Conservation (phyloP, 2,113 vertebrate genomes). For the Bos indicus region DNA sequence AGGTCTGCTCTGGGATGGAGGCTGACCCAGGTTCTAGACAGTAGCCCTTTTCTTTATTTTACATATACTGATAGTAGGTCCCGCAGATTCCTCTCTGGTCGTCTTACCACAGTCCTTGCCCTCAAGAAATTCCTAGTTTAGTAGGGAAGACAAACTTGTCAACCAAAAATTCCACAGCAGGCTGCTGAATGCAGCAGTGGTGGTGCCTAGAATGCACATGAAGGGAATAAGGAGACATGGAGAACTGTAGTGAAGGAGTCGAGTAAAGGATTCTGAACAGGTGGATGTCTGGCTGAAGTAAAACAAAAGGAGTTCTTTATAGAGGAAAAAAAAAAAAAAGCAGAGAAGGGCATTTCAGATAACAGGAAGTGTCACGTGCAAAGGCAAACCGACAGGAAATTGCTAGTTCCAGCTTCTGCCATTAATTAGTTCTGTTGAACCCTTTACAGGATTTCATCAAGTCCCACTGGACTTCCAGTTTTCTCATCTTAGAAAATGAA, state of each 20-base stretch:
- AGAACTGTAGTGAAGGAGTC: background rate
- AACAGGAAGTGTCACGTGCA: background rate
- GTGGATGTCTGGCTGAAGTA: background rate
- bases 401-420: background rate
- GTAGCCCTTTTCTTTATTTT: background rate
- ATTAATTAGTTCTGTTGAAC: background rate
- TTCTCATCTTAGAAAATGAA: slow-evolving; percentile 25
- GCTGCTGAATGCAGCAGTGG: background rate
- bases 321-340: background rate
- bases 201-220: accelerated
- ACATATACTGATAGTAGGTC: background rate
- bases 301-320: background rate
- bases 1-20: background rate
- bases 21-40: background rate
- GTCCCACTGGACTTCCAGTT: background rate
- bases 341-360: background rate
- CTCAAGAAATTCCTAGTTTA: background rate
- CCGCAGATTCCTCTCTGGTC: background rate
- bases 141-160: background rate
- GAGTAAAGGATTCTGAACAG: background rate
- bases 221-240: background rate
- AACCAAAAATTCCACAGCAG: background rate
- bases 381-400: background rate
- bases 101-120: background rate
- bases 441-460: background rate